Conservation (phyloP, 2,888 invertebrate species). For the Eurois occulta region DNA sequence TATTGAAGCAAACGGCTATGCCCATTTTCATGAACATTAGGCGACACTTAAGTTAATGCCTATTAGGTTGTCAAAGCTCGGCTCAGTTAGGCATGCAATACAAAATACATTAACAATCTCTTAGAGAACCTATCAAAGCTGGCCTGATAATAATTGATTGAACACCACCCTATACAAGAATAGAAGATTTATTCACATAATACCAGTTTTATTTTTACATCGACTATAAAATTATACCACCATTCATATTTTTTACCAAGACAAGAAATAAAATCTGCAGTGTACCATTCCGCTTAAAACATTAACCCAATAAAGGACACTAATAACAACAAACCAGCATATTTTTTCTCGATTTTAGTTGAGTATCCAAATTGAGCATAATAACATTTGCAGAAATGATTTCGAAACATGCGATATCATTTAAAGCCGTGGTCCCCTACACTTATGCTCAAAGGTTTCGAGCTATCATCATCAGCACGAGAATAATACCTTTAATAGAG, state of each 20-base stretch:
- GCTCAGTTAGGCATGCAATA: background rate
- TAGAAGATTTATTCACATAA: background rate
- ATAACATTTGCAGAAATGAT: slow-evolving; percentile 37
- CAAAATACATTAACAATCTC: too few relatives aligned
- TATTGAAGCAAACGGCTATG: background rate
- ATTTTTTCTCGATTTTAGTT: background rate
- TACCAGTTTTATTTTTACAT: background rate
- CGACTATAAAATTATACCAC: background rate
- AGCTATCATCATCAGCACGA: slow-evolving; percentile 24
- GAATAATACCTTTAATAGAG: background rate
- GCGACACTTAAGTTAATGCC: background rate
- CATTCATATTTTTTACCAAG: background rate
- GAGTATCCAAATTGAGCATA: slow-evolving; percentile 37
- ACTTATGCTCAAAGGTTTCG: slow-evolving; percentile 3
- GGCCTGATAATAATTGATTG: background rate
- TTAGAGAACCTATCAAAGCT: background rate
- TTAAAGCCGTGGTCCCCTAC: slow-evolving; percentile 13
- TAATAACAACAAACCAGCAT: background rate
- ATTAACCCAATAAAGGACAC: background rate
- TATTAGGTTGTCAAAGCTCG: background rate
- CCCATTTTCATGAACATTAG: background rate
- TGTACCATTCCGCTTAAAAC: slow-evolving; percentile 10
- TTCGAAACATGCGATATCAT: slow-evolving; percentile 54
- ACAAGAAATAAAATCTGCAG: background rate
- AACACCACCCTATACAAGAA: background rate